These are phyloP conservation scores for Columba janthina DNA, from an alignment of 2,113 vertebrate genomes.

Conservation along the genomic window DNA sequence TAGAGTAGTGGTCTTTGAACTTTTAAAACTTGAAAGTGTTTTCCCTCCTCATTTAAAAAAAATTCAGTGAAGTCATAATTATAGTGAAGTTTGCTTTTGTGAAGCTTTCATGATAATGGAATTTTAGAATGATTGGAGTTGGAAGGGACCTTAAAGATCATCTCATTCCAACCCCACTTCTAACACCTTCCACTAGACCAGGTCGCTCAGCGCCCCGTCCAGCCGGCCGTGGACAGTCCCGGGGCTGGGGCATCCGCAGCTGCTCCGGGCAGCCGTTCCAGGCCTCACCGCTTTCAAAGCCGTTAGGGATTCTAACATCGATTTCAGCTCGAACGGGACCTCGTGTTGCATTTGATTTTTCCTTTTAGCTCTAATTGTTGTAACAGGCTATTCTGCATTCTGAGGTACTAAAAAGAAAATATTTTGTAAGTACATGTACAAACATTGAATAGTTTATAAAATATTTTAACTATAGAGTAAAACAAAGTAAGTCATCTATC, in stretches of 20 bases:
- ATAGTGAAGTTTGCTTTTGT: not conserved
- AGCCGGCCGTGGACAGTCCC: no score
- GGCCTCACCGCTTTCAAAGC: not conserved
- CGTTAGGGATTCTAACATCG: not conserved
- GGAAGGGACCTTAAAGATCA: no score
- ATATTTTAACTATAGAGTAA: not conserved
- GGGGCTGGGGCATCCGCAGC: no score
- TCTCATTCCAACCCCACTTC: no score
- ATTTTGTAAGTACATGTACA: not conserved
- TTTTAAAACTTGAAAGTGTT: not conserved
- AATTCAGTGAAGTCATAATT: not conserved
- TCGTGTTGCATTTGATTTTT: not conserved
- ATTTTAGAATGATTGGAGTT: no score
- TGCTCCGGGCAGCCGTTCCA: no score
- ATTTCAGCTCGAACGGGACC: not conserved
- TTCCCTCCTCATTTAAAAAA: not conserved
- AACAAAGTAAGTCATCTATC: not conserved
- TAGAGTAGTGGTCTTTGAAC: not conserved
- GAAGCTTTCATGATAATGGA: not conserved
- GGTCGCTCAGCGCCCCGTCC: no score
- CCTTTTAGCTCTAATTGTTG: not conserved
- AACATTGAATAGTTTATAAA: not conserved
- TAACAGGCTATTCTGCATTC: not conserved
- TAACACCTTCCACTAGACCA: no score
- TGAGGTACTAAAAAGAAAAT: not conserved